Evolutionary conservation across 2,888 invertebrate species (phyloP).

Genomic region (Monoplex corrugatus): DNA sequence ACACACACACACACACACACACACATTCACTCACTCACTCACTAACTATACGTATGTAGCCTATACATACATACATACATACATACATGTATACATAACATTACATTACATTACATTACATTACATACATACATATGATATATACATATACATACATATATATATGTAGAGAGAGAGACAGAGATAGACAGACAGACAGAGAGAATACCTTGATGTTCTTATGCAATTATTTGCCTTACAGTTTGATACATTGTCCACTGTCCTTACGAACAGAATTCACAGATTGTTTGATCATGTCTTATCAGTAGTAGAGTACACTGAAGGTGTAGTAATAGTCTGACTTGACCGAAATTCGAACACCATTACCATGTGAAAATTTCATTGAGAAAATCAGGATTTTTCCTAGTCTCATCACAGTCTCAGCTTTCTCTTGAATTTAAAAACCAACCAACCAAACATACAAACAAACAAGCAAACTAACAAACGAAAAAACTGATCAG

Average conservation of each 20-base stretch:
- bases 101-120: neutral
- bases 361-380: no score
- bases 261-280: neutral
- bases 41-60: no score
- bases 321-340: no score
- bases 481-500: no score
- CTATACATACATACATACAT: conserved; percentile 4
- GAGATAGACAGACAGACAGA: neutral
- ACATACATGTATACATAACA: conserved; percentile 16
- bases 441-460: no score
- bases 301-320: neutral
- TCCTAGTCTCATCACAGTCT: no score
- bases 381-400: no score
- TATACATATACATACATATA: neutral
- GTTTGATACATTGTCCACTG: neutral
- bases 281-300: neutral
- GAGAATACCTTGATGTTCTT: neutral
- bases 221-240: neutral
- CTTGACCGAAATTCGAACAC: no score
- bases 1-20: neutral
- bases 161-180: neutral
- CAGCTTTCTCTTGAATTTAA: no score
- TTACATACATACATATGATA: neutral
- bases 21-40: neutral
- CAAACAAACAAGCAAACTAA: no score